Conservation (phyloP, 1,140 invertebrate species). For the Panulirus ornatus region DNA sequence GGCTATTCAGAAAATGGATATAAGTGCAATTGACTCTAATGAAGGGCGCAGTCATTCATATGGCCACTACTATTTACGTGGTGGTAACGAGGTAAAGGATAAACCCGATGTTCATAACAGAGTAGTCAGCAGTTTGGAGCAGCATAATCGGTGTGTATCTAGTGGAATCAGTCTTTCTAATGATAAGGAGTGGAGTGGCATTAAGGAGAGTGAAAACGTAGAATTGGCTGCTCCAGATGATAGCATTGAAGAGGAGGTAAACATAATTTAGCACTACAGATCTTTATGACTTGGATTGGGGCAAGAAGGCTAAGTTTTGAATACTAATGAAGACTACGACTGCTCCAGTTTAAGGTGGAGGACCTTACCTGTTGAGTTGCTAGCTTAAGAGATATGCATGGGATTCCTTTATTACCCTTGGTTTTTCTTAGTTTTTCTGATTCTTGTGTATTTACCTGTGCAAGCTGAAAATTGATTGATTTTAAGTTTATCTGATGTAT, state of each 20-base stretch:
- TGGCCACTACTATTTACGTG: not conserved
- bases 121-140: slow-evolving; percentile 1
- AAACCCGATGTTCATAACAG: slow-evolving; percentile 3
- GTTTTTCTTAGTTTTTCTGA: no score
- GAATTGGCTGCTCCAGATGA: slow-evolving; percentile 7
- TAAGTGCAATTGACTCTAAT: not conserved
- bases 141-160: slow-evolving; percentile 17
- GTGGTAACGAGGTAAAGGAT: slow-evolving; percentile 19
- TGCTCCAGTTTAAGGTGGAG: slow-evolving; percentile 5
- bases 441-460: no score
- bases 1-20: slow-evolving; percentile 36
- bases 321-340: not conserved
- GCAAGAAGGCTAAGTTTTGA: not conserved
- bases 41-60: not conserved
- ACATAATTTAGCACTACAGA: not conserved
- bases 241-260: slow-evolving; percentile 27
- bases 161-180: slow-evolving; percentile 6
- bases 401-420: no score
- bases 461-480: no score
- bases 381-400: slow-evolving; percentile 19
- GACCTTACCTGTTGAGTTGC: slow-evolving; percentile 12
- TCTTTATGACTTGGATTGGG: not conserved
- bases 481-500: no score
- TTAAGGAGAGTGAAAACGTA: slow-evolving; percentile 29
- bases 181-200: slow-evolving; percentile 10